phyloP scores from a whole-genome alignment of 2,888 invertebrate genomes.

The Dicyrtomina minuta region DNA sequence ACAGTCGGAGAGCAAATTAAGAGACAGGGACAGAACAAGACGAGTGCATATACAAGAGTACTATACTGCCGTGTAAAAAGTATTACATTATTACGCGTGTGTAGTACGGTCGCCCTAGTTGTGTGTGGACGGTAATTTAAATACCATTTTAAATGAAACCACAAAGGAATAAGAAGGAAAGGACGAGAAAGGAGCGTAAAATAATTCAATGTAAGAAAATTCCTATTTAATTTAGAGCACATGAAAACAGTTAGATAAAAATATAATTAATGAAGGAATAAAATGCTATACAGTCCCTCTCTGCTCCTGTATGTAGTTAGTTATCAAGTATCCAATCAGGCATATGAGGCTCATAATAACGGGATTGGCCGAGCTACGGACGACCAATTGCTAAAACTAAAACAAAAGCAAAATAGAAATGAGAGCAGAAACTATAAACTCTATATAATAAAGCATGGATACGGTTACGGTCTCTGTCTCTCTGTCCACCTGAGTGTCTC shows the following conservation, averaged over 20 bases:
- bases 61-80: too few relatives aligned
- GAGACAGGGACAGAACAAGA: neutral
- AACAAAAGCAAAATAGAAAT: conserved; percentile 10
- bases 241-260: conserved; percentile 16
- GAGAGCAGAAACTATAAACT: neutral
- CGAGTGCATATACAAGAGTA: neutral
- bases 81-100: too few relatives aligned
- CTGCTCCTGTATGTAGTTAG: neutral
- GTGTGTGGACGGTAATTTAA: too few relatives aligned
- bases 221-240: conserved; percentile 9
- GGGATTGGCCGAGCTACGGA: neutral
- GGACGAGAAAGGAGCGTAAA: neutral
- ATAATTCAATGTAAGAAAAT: conserved; percentile 1
- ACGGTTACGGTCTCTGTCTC: too few relatives aligned
- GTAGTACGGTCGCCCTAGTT: too few relatives aligned
- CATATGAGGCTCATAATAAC: conserved; percentile 1
- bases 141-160: too few relatives aligned
- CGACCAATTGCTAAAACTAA: neutral
- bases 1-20: too few relatives aligned
- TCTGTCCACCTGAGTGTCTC: too few relatives aligned
- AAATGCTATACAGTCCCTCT: too few relatives aligned
- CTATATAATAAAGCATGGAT: too few relatives aligned
- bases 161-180: neutral
- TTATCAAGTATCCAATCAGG: conserved; percentile 14
- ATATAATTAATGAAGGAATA: conserved; percentile 12